phyloP scores from a whole-genome alignment of 2,888 invertebrate species.

The Cheilosia urbana region DNA sequence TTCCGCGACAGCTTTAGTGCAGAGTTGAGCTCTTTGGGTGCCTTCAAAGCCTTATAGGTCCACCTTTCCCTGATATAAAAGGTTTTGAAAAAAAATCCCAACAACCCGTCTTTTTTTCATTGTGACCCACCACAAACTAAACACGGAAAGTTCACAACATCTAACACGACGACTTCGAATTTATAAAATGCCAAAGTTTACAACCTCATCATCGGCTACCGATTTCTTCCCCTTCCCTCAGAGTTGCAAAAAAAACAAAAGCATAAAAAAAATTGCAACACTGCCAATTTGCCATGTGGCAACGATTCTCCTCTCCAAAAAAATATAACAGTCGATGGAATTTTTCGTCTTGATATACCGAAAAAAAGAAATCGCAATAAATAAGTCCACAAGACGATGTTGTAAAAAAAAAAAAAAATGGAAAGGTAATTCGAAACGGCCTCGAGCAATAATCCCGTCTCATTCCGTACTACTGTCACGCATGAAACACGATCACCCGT shows the following conservation, averaged over 20 bases:
- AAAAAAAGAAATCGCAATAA: constrained; percentile 47
- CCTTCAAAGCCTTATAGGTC: no score
- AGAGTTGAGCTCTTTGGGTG: no score
- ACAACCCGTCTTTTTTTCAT: no score
- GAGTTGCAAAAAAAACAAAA: background rate
- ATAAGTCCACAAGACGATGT: background rate
- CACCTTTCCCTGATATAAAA: no score
- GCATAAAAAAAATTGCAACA: background rate
- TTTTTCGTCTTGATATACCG: background rate
- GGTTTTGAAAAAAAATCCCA: no score
- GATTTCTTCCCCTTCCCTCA: background rate
- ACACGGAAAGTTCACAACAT: no score
- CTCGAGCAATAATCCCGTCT: constrained; percentile 57
- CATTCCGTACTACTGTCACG: constrained; percentile 60
- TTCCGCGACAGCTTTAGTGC: no score
- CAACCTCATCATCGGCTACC: no score
- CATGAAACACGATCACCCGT: constrained; percentile 64
- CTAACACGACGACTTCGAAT: no score
- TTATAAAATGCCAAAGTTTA: no score
- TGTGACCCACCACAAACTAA: no score
- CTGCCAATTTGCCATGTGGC: constrained; percentile 2
- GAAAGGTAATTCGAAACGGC: constrained; percentile 67
- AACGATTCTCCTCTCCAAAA: background rate
- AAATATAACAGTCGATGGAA: no score
- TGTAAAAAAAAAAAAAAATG: constrained; percentile 31